These are phyloP conservation scores for Pelecanus crispus DNA, from an alignment of 2,113 vertebrate genomes.

Conservation along the genomic window DNA sequence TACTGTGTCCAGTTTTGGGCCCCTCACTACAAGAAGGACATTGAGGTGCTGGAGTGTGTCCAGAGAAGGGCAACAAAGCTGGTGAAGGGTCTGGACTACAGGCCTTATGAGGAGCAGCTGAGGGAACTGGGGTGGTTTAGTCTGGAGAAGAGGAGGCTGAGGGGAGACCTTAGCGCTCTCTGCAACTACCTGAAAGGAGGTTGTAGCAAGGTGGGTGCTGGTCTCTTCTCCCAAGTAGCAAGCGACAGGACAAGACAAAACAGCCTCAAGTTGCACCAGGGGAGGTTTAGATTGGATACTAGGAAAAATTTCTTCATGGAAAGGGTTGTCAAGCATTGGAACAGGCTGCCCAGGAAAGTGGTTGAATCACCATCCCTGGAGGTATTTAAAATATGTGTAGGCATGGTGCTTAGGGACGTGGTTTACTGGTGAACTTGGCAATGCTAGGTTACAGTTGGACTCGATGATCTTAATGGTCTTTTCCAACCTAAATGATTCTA, in stretches of 20 bases:
- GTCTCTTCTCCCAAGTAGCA: neutral
- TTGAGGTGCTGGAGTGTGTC: no score
- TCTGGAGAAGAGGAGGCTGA: neutral
- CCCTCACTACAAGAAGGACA: no score
- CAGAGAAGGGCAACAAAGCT: no score
- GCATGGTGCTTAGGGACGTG: neutral
- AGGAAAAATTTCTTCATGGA: neutral
- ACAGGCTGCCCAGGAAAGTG: neutral
- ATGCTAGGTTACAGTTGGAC: neutral
- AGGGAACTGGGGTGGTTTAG: neutral
- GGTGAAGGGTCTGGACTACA: no score
- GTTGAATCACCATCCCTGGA: neutral
- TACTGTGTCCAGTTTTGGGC: no score
- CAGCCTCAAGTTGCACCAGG: neutral
- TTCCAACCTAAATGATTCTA: neutral
- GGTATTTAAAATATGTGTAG: neutral
- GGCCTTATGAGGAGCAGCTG: no score
- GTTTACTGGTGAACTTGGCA: neutral
- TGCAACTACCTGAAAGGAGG: neutral
- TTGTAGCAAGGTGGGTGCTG: neutral
- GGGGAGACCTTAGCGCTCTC: neutral
- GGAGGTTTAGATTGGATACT: neutral
- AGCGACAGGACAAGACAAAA: neutral
- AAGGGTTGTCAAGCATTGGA: neutral
- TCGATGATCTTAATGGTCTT: neutral